phyloP scores from a whole-genome alignment of 2,797 vertebrate genomes.

The Melanotaenia boesemani region DNA sequence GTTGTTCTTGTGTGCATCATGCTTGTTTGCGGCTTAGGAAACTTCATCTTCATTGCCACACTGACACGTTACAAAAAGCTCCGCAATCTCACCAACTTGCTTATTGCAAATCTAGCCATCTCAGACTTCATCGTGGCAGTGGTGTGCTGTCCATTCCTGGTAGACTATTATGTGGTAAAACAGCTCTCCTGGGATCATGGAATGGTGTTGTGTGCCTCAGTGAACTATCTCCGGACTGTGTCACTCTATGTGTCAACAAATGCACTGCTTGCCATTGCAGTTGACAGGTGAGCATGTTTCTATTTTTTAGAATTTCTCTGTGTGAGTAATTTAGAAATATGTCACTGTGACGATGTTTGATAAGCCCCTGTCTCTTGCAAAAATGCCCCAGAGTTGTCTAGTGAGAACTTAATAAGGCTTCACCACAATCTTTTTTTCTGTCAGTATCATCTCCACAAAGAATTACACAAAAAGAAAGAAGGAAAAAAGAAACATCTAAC shows the following conservation, averaged over 20 bases:
- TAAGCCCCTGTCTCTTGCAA: background rate
- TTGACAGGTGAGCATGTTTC: slow-evolving; percentile 89
- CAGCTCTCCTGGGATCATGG: slow-evolving; percentile 96
- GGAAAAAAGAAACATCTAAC: background rate
- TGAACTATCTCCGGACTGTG: slow-evolving; percentile 94
- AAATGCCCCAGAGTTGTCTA: background rate
- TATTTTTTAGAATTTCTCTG: background rate
- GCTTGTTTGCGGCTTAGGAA: slow-evolving; percentile 94
- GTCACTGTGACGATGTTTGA: background rate
- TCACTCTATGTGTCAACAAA: slow-evolving; percentile 98
- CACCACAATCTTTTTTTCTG: background rate
- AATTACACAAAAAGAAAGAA: background rate
- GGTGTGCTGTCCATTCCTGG: slow-evolving; percentile 96
- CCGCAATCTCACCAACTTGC: slow-evolving; percentile 95
- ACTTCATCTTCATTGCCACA: slow-evolving; percentile 93
- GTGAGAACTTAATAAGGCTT: background rate
- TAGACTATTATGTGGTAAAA: slow-evolving; percentile 97
- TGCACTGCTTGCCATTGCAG: slow-evolving; percentile 93
- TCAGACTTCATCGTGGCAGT: slow-evolving; percentile 96
- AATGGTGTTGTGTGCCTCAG: slow-evolving; percentile 89
- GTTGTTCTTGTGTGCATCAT: slow-evolving; percentile 92
- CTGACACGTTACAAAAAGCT: slow-evolving; percentile 94
- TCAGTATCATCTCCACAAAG: background rate
- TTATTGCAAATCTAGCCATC: slow-evolving; percentile 96
- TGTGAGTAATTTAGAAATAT: background rate